Conservation (phyloP, 2,113 vertebrate species). For the Podocnemis expansa region DNA sequence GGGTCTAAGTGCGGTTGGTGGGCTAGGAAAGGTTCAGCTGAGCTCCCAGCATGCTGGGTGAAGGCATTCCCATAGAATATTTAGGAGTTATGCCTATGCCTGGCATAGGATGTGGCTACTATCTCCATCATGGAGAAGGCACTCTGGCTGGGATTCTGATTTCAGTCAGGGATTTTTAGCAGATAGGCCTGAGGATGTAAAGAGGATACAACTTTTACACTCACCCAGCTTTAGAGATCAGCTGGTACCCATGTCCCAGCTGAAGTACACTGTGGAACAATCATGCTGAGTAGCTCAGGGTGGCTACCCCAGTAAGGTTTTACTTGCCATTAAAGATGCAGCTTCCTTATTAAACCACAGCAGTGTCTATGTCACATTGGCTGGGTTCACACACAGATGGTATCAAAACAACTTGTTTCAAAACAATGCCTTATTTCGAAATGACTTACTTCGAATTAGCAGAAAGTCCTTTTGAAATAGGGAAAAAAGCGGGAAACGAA, state of each 20-base stretch:
- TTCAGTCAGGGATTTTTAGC: neutral
- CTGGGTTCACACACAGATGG: no score
- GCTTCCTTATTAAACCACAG: neutral
- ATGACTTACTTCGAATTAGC: no score
- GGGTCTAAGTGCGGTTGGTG: neutral
- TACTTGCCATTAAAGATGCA: neutral
- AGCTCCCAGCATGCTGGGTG: neutral
- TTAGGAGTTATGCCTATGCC: neutral
- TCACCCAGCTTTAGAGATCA: rapidly evolving
- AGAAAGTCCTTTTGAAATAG: no score
- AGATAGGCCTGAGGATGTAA: neutral
- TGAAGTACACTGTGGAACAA: neutral
- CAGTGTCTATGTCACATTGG: rapidly evolving
- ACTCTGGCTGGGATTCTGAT: neutral
- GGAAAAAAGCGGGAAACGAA: no score
- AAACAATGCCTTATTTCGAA: no score
- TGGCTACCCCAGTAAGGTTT: neutral
- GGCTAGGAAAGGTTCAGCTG: neutral
- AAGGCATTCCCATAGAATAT: neutral
- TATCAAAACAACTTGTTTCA: no score
- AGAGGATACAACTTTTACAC: neutral
- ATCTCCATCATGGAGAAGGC: neutral
- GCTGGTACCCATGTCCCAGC: neutral
- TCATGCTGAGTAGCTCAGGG: rapidly evolving
- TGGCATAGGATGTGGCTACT: neutral